Base-by-base conservation (phyloP, 1,140 invertebrate genomes). In the Pararge aegeria region DNA sequence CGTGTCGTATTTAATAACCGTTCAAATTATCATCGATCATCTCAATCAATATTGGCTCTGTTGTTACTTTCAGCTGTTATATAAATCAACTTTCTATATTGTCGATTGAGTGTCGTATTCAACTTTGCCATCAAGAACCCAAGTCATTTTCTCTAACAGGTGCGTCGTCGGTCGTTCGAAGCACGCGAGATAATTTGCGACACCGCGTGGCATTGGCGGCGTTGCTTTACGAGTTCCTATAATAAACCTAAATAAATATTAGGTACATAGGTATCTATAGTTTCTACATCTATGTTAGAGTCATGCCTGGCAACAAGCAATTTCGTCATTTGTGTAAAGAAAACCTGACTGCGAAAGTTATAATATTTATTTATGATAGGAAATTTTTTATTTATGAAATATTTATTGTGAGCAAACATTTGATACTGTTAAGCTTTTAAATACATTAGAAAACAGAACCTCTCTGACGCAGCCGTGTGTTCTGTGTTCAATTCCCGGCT, bases 71-170 rank as follows among this genome's bases (percentile, higher is more conserved):
- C 70, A 69, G 75, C 24, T 24, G 24, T 87, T 84, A 74, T 66
- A 84, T 87, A 80, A 84, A 83, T 73, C 69, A 34, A 80, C 84
- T 85, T 87, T 87, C 84, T 75, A 78, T 34, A 24, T 71, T 64
- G 65, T 76, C 53, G 61, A 71, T 61, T 46, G 65, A 57, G 48
- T 49, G 62, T 61, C 37, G 49, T 53, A 40, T 51, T 18, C 21
- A 50, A 50, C 52, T 58, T 69, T 60, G 54, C 63, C 49, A 67
- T 56, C 54, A 54, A 68, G 50, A 67, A 34, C 62, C 54, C 50
- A 56, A 61, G 58, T 44, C 27, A 67, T 56, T 64, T 71, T 69
- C 60, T 65, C 62, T 24, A 38, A 40, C 55, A 42, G 55, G 48
- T 58, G 48, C 48, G 16, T 21, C 48, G 16, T 21, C 46, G 29